Evolutionary conservation across 1,140 invertebrate genomes (phyloP).

Genomic region (Bombus picipes): DNA sequence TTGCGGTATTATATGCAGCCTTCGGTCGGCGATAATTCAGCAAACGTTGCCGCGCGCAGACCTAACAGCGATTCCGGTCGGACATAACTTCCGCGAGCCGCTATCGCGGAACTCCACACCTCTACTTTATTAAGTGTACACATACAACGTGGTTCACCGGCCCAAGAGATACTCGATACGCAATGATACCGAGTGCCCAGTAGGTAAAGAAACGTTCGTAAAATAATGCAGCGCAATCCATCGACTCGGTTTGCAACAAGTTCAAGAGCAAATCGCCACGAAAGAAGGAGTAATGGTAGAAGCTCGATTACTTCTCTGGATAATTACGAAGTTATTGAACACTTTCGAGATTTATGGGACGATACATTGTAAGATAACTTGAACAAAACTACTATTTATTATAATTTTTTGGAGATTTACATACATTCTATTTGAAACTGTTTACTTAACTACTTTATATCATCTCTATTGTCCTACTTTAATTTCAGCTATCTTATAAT

Average conservation of each 20-base stretch:
- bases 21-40: slow-evolving; percentile 39
- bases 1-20: slow-evolving; percentile 62
- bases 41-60: slow-evolving; percentile 31
- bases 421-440: too few species aligned
- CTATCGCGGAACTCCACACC: slow-evolving; percentile 74
- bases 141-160: slow-evolving; percentile 34
- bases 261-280: not conserved
- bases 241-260: not conserved
- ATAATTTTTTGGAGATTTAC: too few species aligned
- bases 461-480: too few species aligned
- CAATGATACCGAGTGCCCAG: not conserved
- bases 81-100: slow-evolving; percentile 56
- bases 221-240: not conserved
- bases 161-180: slow-evolving; percentile 11
- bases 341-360: too few species aligned
- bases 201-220: slow-evolving; percentile 13
- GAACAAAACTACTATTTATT: too few species aligned
- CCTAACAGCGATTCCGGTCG: slow-evolving; percentile 51
- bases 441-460: too few species aligned
- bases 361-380: too few species aligned
- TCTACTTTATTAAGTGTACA: slow-evolving; percentile 73
- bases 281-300: slow-evolving; percentile 4
- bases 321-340: not conserved
- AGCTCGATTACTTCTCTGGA: slow-evolving; percentile 12
- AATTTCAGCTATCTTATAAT: too few species aligned